Evolutionary conservation across 1,140 invertebrate species (phyloP).

Genomic region (Drosophila bifasciata): DNA sequence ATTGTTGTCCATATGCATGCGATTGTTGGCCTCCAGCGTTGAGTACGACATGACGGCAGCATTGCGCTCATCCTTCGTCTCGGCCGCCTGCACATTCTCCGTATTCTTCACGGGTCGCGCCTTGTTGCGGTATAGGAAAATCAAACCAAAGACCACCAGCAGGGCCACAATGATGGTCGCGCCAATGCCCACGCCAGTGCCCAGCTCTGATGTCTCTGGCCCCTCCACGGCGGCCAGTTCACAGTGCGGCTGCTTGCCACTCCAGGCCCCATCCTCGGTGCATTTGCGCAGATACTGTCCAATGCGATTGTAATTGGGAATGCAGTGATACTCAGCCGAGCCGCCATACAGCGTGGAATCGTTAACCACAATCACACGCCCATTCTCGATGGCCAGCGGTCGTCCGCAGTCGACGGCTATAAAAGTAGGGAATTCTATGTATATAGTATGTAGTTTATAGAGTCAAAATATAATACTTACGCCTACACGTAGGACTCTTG

Average conservation of each 20-base stretch:
- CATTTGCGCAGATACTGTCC: constrained; percentile 93
- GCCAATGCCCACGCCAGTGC: constrained; percentile 91
- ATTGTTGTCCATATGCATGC: constrained; percentile 71
- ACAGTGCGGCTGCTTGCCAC: constrained; percentile 91
- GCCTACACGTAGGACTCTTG: constrained; percentile 90
- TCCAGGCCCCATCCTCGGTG: constrained; percentile 92
- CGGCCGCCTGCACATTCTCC: constrained; percentile 93
- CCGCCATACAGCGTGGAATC: constrained; percentile 92
- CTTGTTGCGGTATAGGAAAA: constrained; percentile 89
- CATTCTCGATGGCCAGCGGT: constrained; percentile 92
- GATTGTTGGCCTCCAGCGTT: constrained; percentile 84
- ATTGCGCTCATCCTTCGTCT: constrained; percentile 92
- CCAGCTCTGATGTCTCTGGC: constrained; percentile 88
- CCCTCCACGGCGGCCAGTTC: constrained; percentile 88
- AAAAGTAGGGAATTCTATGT: no score
- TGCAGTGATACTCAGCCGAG: constrained; percentile 94
- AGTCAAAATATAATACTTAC: constrained; percentile 86
- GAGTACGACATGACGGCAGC: constrained; percentile 94
- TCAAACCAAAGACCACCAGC: constrained; percentile 89
- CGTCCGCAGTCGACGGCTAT: constrained; percentile 91
- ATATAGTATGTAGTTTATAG: no score
- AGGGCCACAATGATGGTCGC: constrained; percentile 91
- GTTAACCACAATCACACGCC: constrained; percentile 93
- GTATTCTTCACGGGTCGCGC: constrained; percentile 94
- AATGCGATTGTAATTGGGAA: constrained; percentile 92